A percentile compares a stretch with the other conserved stretches of the same genome.
Conservation (phyloP, 2,888 invertebrate species). For the Synergus japonicus region DNA sequence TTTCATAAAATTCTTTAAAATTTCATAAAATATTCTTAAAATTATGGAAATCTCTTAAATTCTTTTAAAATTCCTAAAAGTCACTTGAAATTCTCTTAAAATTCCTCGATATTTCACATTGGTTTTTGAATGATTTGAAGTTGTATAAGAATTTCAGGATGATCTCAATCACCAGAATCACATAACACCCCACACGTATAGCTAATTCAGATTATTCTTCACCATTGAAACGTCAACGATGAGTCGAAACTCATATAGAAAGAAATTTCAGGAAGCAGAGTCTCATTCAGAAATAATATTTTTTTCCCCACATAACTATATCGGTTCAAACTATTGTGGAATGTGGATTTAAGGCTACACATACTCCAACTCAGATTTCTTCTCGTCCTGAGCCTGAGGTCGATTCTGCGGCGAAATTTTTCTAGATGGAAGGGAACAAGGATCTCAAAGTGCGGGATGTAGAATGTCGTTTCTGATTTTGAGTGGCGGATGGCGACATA, state of each 20-base stretch:
- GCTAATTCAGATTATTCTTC: background rate
- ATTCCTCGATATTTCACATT: too few relatives aligned
- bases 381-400: constrained; percentile 11
- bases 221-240: background rate
- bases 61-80: too few relatives aligned
- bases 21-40: too few relatives aligned
- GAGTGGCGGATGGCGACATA: background rate
- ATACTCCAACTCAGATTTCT: constrained; percentile 11
- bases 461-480: constrained; percentile 48
- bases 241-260: background rate
- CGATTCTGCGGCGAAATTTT: constrained; percentile 17
- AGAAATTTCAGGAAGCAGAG: background rate
- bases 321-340: too few relatives aligned
- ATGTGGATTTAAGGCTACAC: background rate
- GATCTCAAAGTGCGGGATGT: constrained; percentile 2
- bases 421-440: background rate
- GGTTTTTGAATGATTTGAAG: too few relatives aligned
- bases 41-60: too few relatives aligned
- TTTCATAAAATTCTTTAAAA: too few relatives aligned
- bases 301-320: background rate
- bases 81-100: too few relatives aligned
- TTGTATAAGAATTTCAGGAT: background rate
- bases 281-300: background rate
- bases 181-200: background rate
- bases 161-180: background rate